These are phyloP conservation scores for Meteorus cinctellus DNA, from an alignment of 2,888 invertebrate genomes.

Conservation along the genomic window DNA sequence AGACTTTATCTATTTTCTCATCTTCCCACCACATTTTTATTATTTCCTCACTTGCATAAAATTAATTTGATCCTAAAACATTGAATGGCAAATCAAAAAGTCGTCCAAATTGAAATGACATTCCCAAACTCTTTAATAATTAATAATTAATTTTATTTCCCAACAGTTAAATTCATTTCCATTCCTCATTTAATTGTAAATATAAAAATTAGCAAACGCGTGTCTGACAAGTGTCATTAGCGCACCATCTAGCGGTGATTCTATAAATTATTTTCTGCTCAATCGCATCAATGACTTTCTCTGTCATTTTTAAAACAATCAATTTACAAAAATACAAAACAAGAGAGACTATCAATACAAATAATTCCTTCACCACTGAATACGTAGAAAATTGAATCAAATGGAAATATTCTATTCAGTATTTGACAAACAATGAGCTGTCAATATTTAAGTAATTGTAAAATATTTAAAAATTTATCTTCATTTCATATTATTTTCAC, in stretches of 20 bases:
- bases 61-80: not conserved
- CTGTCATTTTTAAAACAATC: not conserved
- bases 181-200: not conserved
- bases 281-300: not conserved
- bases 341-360: not conserved
- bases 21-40: too few species aligned
- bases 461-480: not conserved
- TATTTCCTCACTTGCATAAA: too few species aligned
- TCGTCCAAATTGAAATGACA: not conserved
- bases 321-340: not conserved
- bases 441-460: not conserved
- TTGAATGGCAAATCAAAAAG: not conserved
- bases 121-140: not conserved
- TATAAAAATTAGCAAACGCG: not conserved
- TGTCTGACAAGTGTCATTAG: not conserved
- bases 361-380: not conserved
- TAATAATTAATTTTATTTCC: not conserved
- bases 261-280: not conserved
- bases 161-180: not conserved
- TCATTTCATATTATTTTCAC: not conserved
- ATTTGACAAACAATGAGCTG: not conserved
- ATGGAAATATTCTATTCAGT: not conserved
- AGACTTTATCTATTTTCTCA: too few species aligned
- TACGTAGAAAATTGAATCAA: not conserved
- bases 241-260: conserved; percentile 3